Percentiles rank a stretch among this genome's conserved stretches.
Conservation (phyloP, 2,888 invertebrate genomes). For the Sphaerophoria rueppellii region DNA sequence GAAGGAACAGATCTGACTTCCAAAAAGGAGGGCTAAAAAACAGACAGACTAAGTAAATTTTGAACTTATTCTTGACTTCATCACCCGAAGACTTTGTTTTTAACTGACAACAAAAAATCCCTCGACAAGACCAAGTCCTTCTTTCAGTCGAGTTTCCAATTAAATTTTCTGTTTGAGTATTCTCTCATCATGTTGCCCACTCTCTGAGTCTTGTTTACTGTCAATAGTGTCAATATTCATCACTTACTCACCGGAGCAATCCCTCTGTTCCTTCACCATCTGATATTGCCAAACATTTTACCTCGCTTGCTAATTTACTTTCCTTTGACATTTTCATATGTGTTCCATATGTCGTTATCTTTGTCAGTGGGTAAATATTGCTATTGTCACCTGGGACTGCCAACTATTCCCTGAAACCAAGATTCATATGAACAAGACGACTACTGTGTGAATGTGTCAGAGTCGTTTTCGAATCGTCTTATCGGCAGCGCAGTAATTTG, state of each 20-base stretch:
- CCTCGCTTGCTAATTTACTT: slow-evolving; percentile 49
- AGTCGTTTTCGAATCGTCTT: not conserved
- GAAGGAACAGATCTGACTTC: too few relatives aligned
- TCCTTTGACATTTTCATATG: slow-evolving; percentile 33
- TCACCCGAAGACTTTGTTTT: too few relatives aligned
- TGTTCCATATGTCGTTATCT: slow-evolving; percentile 15
- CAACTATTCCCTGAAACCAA: not conserved
- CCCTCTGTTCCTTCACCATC: not conserved
- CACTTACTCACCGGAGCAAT: not conserved
- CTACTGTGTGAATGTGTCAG: not conserved
- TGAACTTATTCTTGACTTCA: too few relatives aligned
- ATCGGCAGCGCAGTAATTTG: slow-evolving; percentile 35
- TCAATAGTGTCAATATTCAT: not conserved
- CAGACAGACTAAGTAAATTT: too few relatives aligned
- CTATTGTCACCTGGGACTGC: slow-evolving; percentile 56
- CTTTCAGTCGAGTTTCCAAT: too few relatives aligned
- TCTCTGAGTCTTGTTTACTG: not conserved
- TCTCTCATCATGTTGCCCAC: too few relatives aligned
- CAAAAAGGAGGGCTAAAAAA: too few relatives aligned
- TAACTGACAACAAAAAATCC: too few relatives aligned
- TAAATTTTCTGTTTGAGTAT: too few relatives aligned
- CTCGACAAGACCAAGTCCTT: too few relatives aligned
- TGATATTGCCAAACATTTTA: slow-evolving; percentile 24
- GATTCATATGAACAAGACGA: too few relatives aligned
- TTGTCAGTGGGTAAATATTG: slow-evolving; percentile 50